phyloP scores from a whole-genome alignment of 2,888 invertebrate species.

The Ptychoptera contaminata region DNA sequence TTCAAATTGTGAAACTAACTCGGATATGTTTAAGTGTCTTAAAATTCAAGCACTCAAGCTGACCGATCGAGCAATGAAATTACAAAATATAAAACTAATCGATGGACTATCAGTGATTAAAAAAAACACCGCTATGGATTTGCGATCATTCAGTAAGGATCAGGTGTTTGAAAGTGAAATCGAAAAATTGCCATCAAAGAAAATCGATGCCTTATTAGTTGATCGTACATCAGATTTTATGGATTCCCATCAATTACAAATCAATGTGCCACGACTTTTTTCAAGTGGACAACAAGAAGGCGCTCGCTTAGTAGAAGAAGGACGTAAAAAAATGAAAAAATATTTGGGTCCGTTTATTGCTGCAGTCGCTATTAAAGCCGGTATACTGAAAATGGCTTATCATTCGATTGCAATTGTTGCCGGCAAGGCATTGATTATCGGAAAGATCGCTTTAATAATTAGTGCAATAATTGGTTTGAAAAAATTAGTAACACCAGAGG shows the following conservation, averaged over 20 bases:
- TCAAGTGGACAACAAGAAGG: conserved; percentile 33
- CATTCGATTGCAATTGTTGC: conserved; percentile 61
- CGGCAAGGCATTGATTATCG: conserved; percentile 65
- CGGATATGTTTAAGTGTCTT: conserved; percentile 51
- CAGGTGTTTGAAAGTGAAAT: conserved; percentile 16
- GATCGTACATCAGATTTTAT: conserved; percentile 41
- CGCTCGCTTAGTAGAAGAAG: conserved; percentile 32
- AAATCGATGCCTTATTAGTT: conserved; percentile 42
- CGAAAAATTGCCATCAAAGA: conserved; percentile 40
- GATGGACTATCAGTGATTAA: conserved; percentile 45
- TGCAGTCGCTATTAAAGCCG: conserved; percentile 53
- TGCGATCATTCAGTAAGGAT: conserved; percentile 15
- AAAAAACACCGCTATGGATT: conserved; percentile 26
- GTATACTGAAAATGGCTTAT: conserved; percentile 56
- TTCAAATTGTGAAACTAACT: conserved; percentile 41
- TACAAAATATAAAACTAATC: conserved; percentile 42
- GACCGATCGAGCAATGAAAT: conserved; percentile 44
- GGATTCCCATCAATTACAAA: conserved; percentile 41
- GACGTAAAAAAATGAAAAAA: conserved; percentile 45
- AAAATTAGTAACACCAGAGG: conserved; percentile 54
- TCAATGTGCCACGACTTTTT: conserved; percentile 33
- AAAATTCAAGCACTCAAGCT: conserved; percentile 53
- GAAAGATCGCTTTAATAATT: conserved; percentile 67
- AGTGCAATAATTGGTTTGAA: conserved; percentile 67
- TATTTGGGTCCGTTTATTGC: conserved; percentile 50